Conservation (phyloP, 2,888 invertebrate genomes). For the Sphinx pinastri region DNA sequence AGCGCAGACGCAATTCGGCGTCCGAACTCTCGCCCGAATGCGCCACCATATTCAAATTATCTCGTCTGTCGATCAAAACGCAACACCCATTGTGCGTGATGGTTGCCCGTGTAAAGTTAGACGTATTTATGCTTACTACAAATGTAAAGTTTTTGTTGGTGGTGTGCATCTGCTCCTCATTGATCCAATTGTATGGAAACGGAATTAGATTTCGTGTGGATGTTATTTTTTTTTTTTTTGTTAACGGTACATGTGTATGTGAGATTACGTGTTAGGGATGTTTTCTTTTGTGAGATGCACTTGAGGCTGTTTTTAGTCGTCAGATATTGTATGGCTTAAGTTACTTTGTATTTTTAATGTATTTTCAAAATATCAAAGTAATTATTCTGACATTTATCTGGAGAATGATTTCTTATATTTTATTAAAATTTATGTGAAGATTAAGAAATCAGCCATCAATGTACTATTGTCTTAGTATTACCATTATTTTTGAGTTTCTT, state of each 20-base stretch:
- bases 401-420: too few species aligned
- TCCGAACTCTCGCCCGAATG: conserved; percentile 57
- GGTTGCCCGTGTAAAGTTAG: conserved; percentile 59
- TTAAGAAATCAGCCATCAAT: too few species aligned
- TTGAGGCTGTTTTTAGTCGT: too few species aligned
- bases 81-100: conserved; percentile 51
- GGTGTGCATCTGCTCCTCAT: conserved; percentile 68
- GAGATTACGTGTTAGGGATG: too few species aligned
- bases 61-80: conserved; percentile 77
- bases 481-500: too few species aligned
- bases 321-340: too few species aligned
- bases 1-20: conserved; percentile 46
- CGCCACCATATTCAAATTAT: conserved; percentile 81
- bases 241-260: not conserved
- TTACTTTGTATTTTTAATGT: too few species aligned
- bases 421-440: too few species aligned
- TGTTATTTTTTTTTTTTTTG: conserved; percentile 50
- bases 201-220: conserved; percentile 70
- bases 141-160: conserved; percentile 63
- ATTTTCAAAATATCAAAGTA: too few species aligned
- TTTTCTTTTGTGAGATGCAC: too few species aligned
- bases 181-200: conserved; percentile 62
- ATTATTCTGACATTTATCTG: too few species aligned
- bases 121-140: conserved; percentile 66
- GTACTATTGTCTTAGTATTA: too few species aligned